Percentiles rank a stretch among this genome's conserved stretches.
phyloP scores from a whole-genome alignment of 2,888 invertebrate genomes.

The Parnassius glacialis region DNA sequence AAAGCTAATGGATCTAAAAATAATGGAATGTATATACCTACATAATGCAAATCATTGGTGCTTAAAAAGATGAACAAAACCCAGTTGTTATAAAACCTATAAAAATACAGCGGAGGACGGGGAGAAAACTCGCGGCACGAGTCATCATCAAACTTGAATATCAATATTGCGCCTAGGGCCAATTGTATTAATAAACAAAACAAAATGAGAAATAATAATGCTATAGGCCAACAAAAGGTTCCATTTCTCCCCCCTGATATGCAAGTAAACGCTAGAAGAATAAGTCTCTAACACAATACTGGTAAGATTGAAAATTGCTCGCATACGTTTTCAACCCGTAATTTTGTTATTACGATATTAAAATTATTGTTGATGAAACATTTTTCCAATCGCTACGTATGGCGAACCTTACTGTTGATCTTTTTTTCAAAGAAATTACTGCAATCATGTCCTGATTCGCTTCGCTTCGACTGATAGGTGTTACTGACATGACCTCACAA shows the following conservation, averaged over 20 bases:
- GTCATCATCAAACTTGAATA: slow-evolving; percentile 81
- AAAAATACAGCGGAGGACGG: slow-evolving; percentile 68
- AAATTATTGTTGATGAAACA: slow-evolving; percentile 81
- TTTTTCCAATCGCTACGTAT: slow-evolving; percentile 77
- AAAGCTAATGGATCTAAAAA: slow-evolving; percentile 17
- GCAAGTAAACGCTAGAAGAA: slow-evolving; percentile 59
- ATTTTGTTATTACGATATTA: slow-evolving; percentile 81
- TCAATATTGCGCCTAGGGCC: slow-evolving; percentile 81
- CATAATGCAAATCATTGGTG: slow-evolving; percentile 41
- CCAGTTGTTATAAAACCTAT: slow-evolving; percentile 68
- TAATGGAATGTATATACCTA: slow-evolving; percentile 24
- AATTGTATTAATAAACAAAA: slow-evolving; percentile 82
- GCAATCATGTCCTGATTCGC: slow-evolving; percentile 68
- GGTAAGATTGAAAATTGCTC: slow-evolving; percentile 69
- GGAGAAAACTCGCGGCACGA: slow-evolving; percentile 68
- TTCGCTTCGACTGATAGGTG: slow-evolving; percentile 71
- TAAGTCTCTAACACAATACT: slow-evolving; percentile 55
- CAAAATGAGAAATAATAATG: slow-evolving; percentile 82
- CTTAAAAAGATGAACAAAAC: slow-evolving; percentile 59
- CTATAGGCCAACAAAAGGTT: slow-evolving; percentile 81
- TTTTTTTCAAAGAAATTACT: slow-evolving; percentile 77
- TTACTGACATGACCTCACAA: slow-evolving; percentile 46
- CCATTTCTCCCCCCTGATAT: slow-evolving; percentile 77
- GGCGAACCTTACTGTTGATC: slow-evolving; percentile 77
- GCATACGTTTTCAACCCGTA: slow-evolving; percentile 66